Percentiles rank a stretch among this genome's conserved stretches.
Conservation (phyloP, 2,113 vertebrate genomes). For the Bujurquina vittata region DNA sequence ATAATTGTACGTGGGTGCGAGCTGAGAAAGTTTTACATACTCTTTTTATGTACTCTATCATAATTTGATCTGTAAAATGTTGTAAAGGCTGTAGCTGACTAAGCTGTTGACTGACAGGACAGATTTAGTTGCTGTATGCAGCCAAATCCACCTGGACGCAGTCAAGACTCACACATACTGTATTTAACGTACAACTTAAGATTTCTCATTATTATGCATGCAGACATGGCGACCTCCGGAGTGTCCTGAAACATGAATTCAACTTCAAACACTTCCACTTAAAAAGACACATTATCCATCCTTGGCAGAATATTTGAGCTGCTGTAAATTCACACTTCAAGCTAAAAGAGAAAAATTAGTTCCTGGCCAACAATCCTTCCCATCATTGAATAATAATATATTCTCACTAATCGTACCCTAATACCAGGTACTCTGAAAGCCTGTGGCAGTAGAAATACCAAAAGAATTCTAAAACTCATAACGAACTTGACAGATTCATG, state of each 20-base stretch:
- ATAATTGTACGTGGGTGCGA: background rate
- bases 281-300: background rate
- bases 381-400: background rate
- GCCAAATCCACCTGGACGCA: background rate
- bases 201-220: background rate
- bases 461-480: background rate
- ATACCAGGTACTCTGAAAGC: background rate
- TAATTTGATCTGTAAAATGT: background rate
- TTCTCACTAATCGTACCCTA: background rate
- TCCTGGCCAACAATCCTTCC: background rate
- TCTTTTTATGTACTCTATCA: background rate
- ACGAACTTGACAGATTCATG: background rate
- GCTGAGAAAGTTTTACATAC: background rate
- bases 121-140: too few relatives aligned
- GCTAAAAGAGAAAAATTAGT: background rate
- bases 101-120: background rate
- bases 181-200: background rate
- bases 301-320: conserved; percentile 5
- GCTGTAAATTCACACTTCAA: conserved; percentile 14
- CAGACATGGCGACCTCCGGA: background rate
- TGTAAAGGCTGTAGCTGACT: background rate
- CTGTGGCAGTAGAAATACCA: background rate
- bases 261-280: conserved; percentile 5
- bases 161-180: background rate
- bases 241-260: background rate